A percentile compares a stretch with the other conserved stretches of the same genome.
phyloP scores from a whole-genome alignment of 2,888 invertebrate species.

The Sinelater perroti region DNA sequence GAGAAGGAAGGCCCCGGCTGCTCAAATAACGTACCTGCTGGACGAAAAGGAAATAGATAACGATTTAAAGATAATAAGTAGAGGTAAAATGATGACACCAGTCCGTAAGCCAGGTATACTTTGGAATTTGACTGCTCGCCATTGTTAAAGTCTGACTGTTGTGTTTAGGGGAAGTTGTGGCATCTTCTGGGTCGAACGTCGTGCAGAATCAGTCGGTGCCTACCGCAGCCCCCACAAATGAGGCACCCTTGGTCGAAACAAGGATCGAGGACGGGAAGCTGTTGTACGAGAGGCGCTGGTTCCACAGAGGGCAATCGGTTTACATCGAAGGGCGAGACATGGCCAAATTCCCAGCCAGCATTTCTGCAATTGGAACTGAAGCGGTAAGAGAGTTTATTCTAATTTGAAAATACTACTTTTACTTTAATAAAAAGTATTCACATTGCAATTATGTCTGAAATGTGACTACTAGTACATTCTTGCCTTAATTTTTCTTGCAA shows the following conservation, averaged over 20 bases:
- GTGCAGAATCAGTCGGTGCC: constrained; percentile 51
- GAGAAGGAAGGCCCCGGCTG: constrained; percentile 83
- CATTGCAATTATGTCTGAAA: too few relatives aligned
- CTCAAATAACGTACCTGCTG: constrained; percentile 85
- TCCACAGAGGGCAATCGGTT: constrained; percentile 92
- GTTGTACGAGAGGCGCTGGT: constrained; percentile 93
- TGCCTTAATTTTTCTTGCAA: too few relatives aligned
- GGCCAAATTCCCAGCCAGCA: constrained; percentile 85
- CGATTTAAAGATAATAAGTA: constrained; percentile 82
- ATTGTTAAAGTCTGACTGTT: neutral
- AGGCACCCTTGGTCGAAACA: constrained; percentile 73
- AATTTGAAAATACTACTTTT: too few relatives aligned
- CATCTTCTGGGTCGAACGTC: constrained; percentile 61
- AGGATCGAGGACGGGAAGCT: constrained; percentile 95
- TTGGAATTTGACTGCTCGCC: neutral
- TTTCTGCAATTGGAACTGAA: constrained; percentile 90
- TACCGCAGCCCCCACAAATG: constrained; percentile 45
- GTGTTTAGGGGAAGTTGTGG: constrained; percentile 41
- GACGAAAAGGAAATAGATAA: constrained; percentile 90
- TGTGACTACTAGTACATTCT: too few relatives aligned
- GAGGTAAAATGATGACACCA: constrained; percentile 66
- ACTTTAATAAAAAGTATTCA: too few relatives aligned
- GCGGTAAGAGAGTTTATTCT: constrained; percentile 68
- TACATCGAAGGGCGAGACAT: constrained; percentile 88
- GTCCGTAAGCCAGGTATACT: constrained; percentile 62